These are phyloP conservation scores for Tipula unca DNA, from an alignment of 2,888 invertebrate species.

Conservation along the genomic window DNA sequence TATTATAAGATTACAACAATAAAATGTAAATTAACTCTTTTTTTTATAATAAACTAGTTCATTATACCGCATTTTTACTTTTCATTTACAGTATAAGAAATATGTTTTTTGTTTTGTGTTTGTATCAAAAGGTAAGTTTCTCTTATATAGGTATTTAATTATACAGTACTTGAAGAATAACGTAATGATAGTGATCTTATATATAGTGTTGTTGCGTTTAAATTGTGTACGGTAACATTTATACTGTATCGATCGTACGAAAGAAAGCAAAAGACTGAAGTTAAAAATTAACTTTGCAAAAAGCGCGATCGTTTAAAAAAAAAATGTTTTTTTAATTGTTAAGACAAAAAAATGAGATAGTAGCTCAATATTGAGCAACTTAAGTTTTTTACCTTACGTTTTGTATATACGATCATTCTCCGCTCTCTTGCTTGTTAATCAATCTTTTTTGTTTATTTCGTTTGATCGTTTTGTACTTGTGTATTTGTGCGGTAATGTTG, in stretches of 20 bases:
- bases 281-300: background rate
- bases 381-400: background rate
- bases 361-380: background rate
- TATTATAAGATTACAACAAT: background rate
- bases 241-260: background rate
- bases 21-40: background rate
- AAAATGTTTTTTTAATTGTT: background rate
- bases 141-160: background rate
- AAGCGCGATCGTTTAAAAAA: background rate
- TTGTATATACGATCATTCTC: background rate
- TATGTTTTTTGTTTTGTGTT: background rate
- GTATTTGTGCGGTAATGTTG: background rate
- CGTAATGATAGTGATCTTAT: background rate
- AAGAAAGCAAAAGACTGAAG: background rate
- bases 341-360: background rate
- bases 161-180: background rate
- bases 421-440: background rate
- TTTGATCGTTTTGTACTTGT: background rate
- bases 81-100: background rate
- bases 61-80: conserved; percentile 15
- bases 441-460: background rate
- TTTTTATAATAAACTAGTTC: background rate
- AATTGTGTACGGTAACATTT: too few species aligned
- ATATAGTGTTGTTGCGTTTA: background rate
- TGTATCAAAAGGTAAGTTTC: background rate